Percentiles rank a stretch among this genome's conserved stretches.
These are phyloP conservation scores for Hycleus cichorii DNA, from an alignment of 1,140 invertebrate genomes.

Conservation along the genomic window DNA sequence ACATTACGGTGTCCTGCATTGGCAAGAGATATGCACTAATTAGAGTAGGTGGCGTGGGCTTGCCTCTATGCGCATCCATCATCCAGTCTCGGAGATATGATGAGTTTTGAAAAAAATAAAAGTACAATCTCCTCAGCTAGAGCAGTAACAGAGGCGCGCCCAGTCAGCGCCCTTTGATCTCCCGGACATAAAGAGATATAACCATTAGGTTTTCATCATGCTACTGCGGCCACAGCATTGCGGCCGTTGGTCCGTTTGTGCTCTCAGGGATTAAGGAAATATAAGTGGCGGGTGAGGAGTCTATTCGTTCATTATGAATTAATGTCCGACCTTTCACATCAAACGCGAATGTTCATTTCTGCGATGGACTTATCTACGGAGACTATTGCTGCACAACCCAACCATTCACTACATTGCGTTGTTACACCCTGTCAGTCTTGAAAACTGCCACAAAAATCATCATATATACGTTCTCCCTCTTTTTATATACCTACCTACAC, in stretches of 20 bases:
- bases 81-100: constrained; percentile 33
- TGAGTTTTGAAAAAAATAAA: constrained; percentile 37
- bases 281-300: constrained; percentile 41
- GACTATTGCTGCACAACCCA: not conserved
- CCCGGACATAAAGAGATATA: constrained; percentile 41
- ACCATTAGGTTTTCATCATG: constrained; percentile 43
- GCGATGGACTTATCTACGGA: constrained; percentile 29
- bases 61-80: not conserved
- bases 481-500: not conserved
- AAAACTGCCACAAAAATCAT: not conserved
- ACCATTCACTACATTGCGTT: not conserved
- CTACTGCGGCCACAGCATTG: constrained; percentile 32
- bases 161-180: constrained; percentile 38
- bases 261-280: constrained; percentile 43
- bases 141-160: constrained; percentile 7
- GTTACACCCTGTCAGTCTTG: not conserved
- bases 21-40: constrained; percentile 28
- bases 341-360: constrained; percentile 41
- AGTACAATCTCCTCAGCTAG: constrained; percentile 18
- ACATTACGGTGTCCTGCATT: constrained; percentile 23
- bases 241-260: constrained; percentile 35
- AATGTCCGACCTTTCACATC: constrained; percentile 42
- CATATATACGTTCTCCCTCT: not conserved
- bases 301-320: constrained; percentile 42
- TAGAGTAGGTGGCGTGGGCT: constrained; percentile 6